Evolutionary conservation across 2,113 vertebrate species (phyloP).

Genomic region (Corythornis madagascariensis): DNA sequence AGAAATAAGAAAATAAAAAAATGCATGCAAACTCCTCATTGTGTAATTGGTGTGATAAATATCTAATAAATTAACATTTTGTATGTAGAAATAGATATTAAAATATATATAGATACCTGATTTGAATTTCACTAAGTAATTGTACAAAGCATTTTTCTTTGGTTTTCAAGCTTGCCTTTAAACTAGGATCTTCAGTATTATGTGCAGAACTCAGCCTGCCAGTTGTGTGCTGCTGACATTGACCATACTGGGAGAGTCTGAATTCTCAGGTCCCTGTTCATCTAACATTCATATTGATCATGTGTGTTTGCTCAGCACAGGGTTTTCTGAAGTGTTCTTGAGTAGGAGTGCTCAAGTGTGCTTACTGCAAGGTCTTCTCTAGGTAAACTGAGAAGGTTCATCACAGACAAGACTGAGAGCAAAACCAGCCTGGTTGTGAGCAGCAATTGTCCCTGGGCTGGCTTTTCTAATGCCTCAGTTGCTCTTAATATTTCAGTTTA

Average conservation of each 20-base stretch:
- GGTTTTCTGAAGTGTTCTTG: constrained; percentile 33
- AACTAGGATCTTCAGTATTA: neutral
- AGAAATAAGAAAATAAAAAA: neutral
- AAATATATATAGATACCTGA: neutral
- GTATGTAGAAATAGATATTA: neutral
- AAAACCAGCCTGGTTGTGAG: neutral
- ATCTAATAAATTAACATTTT: neutral
- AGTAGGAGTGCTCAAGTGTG: neutral
- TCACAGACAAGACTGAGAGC: neutral
- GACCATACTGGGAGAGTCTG: neutral
- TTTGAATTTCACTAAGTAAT: neutral
- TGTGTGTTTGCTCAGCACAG: neutral
- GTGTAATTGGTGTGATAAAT: neutral
- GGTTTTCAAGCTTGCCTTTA: neutral
- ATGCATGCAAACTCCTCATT: rapidly evolving
- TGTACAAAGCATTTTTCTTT: neutral
- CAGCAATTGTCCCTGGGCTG: neutral
- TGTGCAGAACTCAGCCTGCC: neutral
- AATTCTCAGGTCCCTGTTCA: constrained; percentile 18
- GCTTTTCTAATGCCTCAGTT: neutral
- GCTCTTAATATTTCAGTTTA: neutral
- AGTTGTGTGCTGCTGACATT: neutral
- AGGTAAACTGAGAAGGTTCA: neutral
- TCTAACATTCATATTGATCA: constrained; percentile 11
- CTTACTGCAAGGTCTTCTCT: constrained; percentile 31